Percentiles rank a stretch among this genome's conserved stretches.
phyloP scores from a whole-genome alignment of 2,113 vertebrate genomes.

The Alligator mississippiensis region DNA sequence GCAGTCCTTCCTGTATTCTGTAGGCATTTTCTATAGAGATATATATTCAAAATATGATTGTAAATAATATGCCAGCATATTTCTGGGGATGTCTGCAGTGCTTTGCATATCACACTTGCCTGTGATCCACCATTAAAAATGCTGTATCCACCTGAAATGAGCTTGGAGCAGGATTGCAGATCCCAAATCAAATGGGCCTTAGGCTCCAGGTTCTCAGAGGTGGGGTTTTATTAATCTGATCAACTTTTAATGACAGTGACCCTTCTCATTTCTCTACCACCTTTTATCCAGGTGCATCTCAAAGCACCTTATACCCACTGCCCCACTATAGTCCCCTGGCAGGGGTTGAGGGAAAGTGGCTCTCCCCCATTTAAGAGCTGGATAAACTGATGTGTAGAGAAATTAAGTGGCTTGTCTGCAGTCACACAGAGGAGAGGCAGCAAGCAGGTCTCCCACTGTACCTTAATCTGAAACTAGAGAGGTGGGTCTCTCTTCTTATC shows the following conservation, averaged over 20 bases:
- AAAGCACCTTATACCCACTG: not conserved
- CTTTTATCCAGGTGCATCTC: not conserved
- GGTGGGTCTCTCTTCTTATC: no score
- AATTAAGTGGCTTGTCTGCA: not conserved
- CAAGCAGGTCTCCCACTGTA: not conserved
- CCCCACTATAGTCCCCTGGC: no score
- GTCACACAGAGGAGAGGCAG: not conserved
- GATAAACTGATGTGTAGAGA: not conserved
- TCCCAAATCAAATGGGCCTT: not conserved
- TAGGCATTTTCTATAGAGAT: not conserved
- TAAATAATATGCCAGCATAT: not conserved
- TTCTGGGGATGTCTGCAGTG: not conserved
- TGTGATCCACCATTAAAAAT: not conserved
- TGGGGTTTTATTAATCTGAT: not conserved
- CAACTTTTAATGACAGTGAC: not conserved
- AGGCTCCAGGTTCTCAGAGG: accelerated
- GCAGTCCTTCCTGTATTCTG: not conserved
- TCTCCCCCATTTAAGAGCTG: not conserved
- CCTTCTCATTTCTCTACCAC: not conserved
- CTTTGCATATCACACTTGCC: accelerated
- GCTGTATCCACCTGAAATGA: not conserved
- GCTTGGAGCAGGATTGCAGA: not conserved
- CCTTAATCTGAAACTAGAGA: not conserved
- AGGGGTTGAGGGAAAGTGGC: no score
- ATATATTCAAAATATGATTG: not conserved